Conservation (phyloP, 2,888 invertebrate species). For the Drosophila melanocephala region DNA sequence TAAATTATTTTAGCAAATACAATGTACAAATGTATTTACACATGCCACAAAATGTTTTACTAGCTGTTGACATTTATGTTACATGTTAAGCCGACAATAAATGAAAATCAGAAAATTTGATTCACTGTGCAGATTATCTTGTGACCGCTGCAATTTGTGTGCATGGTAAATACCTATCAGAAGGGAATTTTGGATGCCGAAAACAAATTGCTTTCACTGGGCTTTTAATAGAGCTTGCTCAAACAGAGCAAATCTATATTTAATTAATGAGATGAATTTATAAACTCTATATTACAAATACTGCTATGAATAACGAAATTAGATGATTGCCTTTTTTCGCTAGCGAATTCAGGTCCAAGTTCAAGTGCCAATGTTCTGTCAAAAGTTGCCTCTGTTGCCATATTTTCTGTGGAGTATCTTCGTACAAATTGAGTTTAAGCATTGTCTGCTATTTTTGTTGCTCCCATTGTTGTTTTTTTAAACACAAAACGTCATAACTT, state of each 20-base stretch:
- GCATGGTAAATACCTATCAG: neutral
- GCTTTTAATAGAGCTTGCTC: no score
- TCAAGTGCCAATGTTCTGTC: conserved; percentile 70
- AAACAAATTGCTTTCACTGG: neutral
- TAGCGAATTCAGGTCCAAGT: conserved; percentile 41
- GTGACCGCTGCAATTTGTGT: neutral
- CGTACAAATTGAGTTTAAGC: conserved; percentile 69
- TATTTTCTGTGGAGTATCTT: conserved; percentile 15
- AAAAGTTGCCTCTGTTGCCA: conserved; percentile 44
- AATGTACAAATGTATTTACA: neutral
- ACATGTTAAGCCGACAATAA: neutral
- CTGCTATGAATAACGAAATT: conserved; percentile 21
- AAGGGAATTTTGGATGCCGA: neutral
- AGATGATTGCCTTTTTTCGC: conserved; percentile 11
- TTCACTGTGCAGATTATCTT: neutral
- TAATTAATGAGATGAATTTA: neutral
- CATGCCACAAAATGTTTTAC: neutral
- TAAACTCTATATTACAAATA: conserved; percentile 9
- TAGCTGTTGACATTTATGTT: neutral
- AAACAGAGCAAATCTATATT: neutral
- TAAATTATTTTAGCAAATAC: neutral
- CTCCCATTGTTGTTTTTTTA: conserved; percentile 29
- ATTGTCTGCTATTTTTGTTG: conserved; percentile 19
- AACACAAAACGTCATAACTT: conserved; percentile 67
- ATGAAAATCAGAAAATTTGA: neutral